These are phyloP conservation scores for Chrysina gloriosa DNA, from an alignment of 2,888 invertebrate species.

Conservation along the genomic window DNA sequence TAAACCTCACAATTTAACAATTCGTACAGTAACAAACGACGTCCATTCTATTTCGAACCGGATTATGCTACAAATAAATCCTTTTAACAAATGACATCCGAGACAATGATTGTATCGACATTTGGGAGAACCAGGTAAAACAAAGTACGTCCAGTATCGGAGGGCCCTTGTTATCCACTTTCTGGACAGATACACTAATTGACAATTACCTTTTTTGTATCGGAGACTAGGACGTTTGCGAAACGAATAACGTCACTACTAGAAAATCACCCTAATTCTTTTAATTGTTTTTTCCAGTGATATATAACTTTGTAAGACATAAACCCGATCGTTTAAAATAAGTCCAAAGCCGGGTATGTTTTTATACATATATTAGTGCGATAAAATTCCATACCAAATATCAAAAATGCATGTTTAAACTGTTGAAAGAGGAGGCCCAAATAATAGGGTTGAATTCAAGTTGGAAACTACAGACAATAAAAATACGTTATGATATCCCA, in stretches of 20 bases:
- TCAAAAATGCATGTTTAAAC: no score
- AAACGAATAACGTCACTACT: slow-evolving; percentile 44
- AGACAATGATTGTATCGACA: slow-evolving; percentile 28
- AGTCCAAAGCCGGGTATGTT: neutral
- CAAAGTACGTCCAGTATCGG: neutral
- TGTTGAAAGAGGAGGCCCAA: no score
- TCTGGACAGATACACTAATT: slow-evolving; percentile 33
- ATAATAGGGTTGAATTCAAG: no score
- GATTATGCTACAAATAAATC: slow-evolving; percentile 18
- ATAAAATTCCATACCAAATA: no score
- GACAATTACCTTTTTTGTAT: slow-evolving; percentile 31
- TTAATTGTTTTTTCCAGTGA: slow-evolving; percentile 11
- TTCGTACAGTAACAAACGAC: neutral
- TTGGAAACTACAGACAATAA: no score
- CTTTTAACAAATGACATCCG: slow-evolving; percentile 20
- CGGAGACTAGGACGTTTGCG: slow-evolving; percentile 38
- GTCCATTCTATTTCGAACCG: neutral
- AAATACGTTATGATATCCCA: no score
- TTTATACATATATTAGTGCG: no score
- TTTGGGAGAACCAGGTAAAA: slow-evolving; percentile 9
- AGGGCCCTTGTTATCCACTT: slow-evolving; percentile 21
- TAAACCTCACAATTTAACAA: neutral
- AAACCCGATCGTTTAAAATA: neutral
- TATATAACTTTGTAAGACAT: neutral
- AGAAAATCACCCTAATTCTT: neutral